Evolutionary conservation across 2,888 invertebrate species (phyloP), one percentile per base, ranked within the genome.

Genomic region (Diarsia mendica): DNA sequence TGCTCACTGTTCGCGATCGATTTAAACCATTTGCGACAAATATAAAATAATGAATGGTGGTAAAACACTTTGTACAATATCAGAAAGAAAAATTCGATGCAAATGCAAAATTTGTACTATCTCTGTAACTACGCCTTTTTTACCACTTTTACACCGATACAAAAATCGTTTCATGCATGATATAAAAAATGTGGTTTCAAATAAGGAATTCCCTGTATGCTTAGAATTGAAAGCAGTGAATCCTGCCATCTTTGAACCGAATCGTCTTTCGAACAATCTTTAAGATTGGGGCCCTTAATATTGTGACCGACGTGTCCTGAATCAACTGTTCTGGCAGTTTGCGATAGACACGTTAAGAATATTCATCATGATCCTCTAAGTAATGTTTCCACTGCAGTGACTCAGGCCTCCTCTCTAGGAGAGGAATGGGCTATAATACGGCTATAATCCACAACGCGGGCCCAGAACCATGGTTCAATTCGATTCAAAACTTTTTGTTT

Each of bases 41-140:
- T 28, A 46, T 18, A 71, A 4, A 53, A 28, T 71, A 53, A 72
- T 46, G 44, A 72, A 18, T 53, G 15, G 65, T 77, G 48, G 6
- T 63, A 20, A 48, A 23, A 55, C n/a, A 33, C 63, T 74, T 83
- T 67, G 73, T 79, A 83, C 67, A 68, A 44, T 23, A 8, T 20
- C 63, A 44, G 44, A 1, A 51, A 48, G 75, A 72, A 60, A 44
- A 33, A 28, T 1, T 13, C 1, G 11, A 78, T 48, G 51, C 49
- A 78, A 81, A 82, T 80, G 80, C 68, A 72, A 46, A 67, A 81
- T 79, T 82, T 79, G 65, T 79, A 84, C 80, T 79, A 75, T n/a
- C n/a, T n/a, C n/a, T n/a, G 60, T 44, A 69, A 67, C 20, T 75
- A 77, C 3, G 15, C 46, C 8, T 28, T 33, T 61, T 48, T 51